Conservation (phyloP, 2,797 vertebrate species). For the Decapterus maruadsi region DNA sequence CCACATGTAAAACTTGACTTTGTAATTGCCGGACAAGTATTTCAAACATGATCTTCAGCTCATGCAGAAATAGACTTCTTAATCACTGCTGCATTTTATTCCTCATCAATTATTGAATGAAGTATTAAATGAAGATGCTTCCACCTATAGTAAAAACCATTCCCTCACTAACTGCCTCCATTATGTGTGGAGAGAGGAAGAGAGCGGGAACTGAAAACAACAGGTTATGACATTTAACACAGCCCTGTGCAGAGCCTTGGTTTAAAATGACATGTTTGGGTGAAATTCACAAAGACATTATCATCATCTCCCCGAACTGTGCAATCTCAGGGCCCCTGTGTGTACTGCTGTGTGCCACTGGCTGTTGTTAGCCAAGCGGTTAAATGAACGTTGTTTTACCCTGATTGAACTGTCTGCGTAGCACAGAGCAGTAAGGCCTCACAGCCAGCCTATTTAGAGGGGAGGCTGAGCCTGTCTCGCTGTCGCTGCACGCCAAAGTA, state of each 20-base stretch:
- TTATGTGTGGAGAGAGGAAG: conserved; percentile 29
- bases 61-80: conserved; percentile 47
- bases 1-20: conserved; percentile 75
- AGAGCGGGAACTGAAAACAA: conserved; percentile 64
- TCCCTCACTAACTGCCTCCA: conserved; percentile 9
- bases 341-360: conserved; percentile 62
- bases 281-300: conserved; percentile 85
- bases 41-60: conserved; percentile 65
- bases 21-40: conserved; percentile 76
- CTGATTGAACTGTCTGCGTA: conserved; percentile 84
- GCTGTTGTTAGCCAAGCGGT: conserved; percentile 76
- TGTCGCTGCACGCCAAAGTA: conserved; percentile 76
- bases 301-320: conserved; percentile 81
- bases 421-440: conserved; percentile 67
- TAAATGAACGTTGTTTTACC: conserved; percentile 84
- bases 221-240: conserved; percentile 77
- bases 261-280: conserved; percentile 85
- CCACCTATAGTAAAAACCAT: conserved; percentile 8
- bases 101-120: conserved; percentile 62
- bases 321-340: conserved; percentile 80
- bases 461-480: conserved; percentile 78
- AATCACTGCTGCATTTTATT: conserved; percentile 54
- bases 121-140: conserved; percentile 51
- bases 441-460: conserved; percentile 73
- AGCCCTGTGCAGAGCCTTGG: conserved; percentile 70